A percentile compares a stretch with the other conserved stretches of the same genome.
Evolutionary conservation across 2,797 vertebrate species (phyloP).

Genomic region (Anguilla megastoma): DNA sequence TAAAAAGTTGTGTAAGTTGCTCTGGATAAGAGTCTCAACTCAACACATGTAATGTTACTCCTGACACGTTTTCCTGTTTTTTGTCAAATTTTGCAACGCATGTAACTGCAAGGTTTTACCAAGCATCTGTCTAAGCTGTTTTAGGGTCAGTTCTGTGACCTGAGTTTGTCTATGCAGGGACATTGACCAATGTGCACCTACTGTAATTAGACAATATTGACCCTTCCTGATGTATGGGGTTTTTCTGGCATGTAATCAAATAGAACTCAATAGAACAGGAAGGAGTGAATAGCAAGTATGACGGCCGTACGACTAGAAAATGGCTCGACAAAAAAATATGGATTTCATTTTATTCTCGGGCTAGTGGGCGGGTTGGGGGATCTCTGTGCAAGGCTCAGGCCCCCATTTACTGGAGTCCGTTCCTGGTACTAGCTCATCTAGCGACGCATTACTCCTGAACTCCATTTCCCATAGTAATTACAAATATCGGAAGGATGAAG

Average conservation of each 20-base stretch:
- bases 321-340: slow-evolving; percentile 22
- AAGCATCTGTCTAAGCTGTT: not conserved
- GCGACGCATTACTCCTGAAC: not conserved
- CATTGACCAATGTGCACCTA: not conserved
- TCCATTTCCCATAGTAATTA: not conserved
- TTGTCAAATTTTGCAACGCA: not conserved
- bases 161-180: not conserved
- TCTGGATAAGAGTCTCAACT: too few species aligned
- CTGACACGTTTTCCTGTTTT: not conserved
- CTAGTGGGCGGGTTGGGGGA: not conserved
- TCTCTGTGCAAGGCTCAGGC: not conserved
- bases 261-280: slow-evolving; percentile 5
- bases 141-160: not conserved
- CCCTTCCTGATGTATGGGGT: slow-evolving; percentile 27
- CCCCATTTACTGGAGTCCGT: not conserved
- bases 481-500: not conserved
- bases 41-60: not conserved
- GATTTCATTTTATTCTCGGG: slow-evolving; percentile 34
- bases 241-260: slow-evolving; percentile 23
- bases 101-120: not conserved
- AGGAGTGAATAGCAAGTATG: not conserved
- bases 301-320: slow-evolving; percentile 5
- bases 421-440: not conserved
- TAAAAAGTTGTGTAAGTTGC: too few species aligned
- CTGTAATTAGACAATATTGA: not conserved